Percentiles rank a stretch among this genome's conserved stretches.
Conservation (phyloP, 2,113 vertebrate genomes). For the Aphyosemion australe region DNA sequence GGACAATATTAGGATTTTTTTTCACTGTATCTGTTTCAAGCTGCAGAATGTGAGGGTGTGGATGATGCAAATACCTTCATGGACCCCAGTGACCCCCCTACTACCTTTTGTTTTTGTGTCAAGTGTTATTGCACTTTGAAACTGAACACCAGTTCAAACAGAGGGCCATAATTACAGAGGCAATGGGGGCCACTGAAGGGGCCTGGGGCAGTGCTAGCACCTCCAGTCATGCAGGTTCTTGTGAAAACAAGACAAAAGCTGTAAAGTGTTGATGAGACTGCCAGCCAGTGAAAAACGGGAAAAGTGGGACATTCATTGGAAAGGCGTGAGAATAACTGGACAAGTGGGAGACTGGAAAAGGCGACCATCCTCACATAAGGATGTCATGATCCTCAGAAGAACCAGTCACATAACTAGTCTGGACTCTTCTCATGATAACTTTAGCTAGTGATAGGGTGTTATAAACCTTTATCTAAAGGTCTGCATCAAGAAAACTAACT, state of each 20-base stretch:
- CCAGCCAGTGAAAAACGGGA: constrained; percentile 18
- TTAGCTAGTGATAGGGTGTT: no score
- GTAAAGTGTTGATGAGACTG: constrained; percentile 55
- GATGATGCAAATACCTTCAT: neutral
- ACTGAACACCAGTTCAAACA: constrained; percentile 74
- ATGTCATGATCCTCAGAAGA: constrained; percentile 1
- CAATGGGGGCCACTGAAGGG: constrained; percentile 23
- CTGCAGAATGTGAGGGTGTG: neutral
- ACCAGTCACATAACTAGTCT: no score
- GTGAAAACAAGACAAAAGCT: constrained; percentile 61
- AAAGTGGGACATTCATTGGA: constrained; percentile 67
- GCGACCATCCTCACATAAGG: constrained; percentile 3
- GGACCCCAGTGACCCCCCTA: constrained; percentile 22
- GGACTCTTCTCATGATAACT: no score
- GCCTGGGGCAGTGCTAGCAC: constrained; percentile 26
- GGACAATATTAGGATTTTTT: constrained; percentile 30
- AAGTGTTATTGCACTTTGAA: constrained; percentile 72
- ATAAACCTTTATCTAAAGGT: neutral
- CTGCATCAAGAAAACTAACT: neutral
- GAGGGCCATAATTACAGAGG: constrained; percentile 51
- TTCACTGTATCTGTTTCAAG: constrained; percentile 16
- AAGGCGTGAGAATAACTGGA: constrained; percentile 51
- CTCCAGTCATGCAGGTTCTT: constrained; percentile 48
- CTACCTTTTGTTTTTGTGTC: constrained; percentile 66
- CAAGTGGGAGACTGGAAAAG: constrained; percentile 20